Evolutionary conservation across 2,888 invertebrate genomes (phyloP).

Genomic region (Mythimna lalbum): DNA sequence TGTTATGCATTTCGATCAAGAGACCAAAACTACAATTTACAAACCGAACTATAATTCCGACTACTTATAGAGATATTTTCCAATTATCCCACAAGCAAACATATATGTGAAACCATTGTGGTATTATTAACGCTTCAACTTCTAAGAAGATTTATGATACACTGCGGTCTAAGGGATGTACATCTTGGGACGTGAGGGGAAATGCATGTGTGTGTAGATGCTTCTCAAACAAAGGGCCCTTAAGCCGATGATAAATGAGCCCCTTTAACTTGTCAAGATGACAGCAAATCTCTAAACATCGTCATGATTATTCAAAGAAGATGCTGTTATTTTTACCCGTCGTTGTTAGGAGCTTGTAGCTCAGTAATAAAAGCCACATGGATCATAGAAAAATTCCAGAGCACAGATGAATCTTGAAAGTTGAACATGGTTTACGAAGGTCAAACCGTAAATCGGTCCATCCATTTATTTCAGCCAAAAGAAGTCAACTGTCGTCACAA

Average conservation of each 20-base stretch:
- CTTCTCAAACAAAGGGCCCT: slow-evolving; percentile 31
- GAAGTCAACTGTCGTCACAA: too few relatives aligned
- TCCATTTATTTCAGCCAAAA: too few relatives aligned
- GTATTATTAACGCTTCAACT: slow-evolving; percentile 19
- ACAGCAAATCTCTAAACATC: slow-evolving; percentile 29
- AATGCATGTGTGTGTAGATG: slow-evolving; percentile 30
- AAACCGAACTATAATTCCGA: not conserved
- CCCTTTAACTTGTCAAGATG: slow-evolving; percentile 38
- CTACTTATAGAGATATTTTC: not conserved
- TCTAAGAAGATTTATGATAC: slow-evolving; percentile 45
- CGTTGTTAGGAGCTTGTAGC: not conserved
- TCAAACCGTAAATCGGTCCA: not conserved
- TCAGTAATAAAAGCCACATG: not conserved
- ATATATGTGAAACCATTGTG: not conserved
- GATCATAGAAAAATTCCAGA: not conserved
- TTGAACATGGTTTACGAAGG: too few relatives aligned
- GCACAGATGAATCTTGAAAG: too few relatives aligned
- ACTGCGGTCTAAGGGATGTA: slow-evolving; percentile 26
- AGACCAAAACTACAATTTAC: too few relatives aligned
- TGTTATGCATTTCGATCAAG: too few relatives aligned
- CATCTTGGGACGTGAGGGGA: slow-evolving; percentile 11
- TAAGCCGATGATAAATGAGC: slow-evolving; percentile 44
- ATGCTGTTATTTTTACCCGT: slow-evolving; percentile 9
- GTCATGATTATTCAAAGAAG: slow-evolving; percentile 1
- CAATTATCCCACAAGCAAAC: not conserved